phyloP scores from a whole-genome alignment of 1,140 invertebrate genomes.

The Drosophila bocki region DNA sequence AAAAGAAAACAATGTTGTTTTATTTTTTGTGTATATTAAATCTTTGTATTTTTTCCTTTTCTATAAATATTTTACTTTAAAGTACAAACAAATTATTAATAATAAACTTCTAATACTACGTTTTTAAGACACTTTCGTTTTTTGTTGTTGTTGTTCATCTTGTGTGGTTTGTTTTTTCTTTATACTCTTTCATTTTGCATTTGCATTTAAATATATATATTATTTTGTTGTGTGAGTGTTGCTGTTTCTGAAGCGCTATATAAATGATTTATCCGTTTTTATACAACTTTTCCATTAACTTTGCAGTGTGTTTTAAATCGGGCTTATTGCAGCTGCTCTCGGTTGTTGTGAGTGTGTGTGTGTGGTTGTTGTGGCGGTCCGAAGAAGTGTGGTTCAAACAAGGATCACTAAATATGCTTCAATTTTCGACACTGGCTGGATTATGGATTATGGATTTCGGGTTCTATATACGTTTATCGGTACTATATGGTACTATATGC shows the following conservation, averaged over 20 bases:
- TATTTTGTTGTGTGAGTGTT: constrained; percentile 59
- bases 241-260: constrained; percentile 53
- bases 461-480: constrained; percentile 55
- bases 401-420: constrained; percentile 59
- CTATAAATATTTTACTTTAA: constrained; percentile 84
- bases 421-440: constrained; percentile 23
- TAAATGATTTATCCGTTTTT: constrained; percentile 66
- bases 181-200: constrained; percentile 52
- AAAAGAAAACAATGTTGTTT: constrained; percentile 16
- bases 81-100: constrained; percentile 84
- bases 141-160: constrained; percentile 81
- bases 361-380: constrained; percentile 35
- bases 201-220: constrained; percentile 65
- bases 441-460: constrained; percentile 39
- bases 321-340: constrained; percentile 37
- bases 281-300: constrained; percentile 65
- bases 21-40: constrained; percentile 83
- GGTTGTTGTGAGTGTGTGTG: constrained; percentile 25
- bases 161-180: constrained; percentile 62
- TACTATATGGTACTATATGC: constrained; percentile 63
- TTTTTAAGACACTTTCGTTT: constrained; percentile 83
- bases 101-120: constrained; percentile 84
- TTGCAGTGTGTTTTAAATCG: constrained; percentile 29
- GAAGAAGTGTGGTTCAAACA: constrained; percentile 42
- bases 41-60: constrained; percentile 83